phyloP scores from a whole-genome alignment of 2,888 invertebrate species.

The Penaeus monodon region DNA sequence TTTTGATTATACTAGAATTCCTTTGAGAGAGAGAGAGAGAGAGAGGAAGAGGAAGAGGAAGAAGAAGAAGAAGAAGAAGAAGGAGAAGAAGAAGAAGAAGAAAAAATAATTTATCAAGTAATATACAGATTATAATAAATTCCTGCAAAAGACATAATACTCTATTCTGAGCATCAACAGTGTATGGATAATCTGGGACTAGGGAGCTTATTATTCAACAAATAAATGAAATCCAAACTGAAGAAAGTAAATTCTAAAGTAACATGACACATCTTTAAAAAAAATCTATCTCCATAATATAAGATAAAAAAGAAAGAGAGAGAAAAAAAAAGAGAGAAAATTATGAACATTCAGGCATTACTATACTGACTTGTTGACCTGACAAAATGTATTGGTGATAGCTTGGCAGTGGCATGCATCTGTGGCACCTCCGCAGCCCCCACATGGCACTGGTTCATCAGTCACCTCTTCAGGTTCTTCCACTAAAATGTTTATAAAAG shows the following conservation, averaged over 20 bases:
- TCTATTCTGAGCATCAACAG: too few species aligned
- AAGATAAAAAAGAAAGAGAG: background rate
- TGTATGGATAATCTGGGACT: too few species aligned
- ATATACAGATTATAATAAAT: too few species aligned
- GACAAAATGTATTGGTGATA: conserved; percentile 80
- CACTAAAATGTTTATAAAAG: conserved; percentile 36
- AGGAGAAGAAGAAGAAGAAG: too few species aligned
- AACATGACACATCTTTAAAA: background rate
- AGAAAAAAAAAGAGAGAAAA: too few species aligned
- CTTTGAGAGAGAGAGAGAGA: background rate
- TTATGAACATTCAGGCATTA: background rate
- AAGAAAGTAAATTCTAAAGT: conserved; percentile 46
- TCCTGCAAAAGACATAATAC: too few species aligned
- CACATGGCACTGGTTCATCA: conserved; percentile 77
- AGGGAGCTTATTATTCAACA: too few species aligned
- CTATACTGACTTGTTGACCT: conserved; percentile 78
- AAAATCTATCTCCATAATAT: too few species aligned
- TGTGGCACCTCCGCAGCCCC: conserved; percentile 79
- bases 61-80: too few species aligned
- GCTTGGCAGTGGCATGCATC: conserved; percentile 77
- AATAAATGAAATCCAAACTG: too few species aligned
- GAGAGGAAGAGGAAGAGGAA: background rate
- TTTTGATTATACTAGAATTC: background rate
- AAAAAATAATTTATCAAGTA: too few species aligned
- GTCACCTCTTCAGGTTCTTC: conserved; percentile 72